Percentiles rank a stretch among this genome's conserved stretches.
phyloP scores from a whole-genome alignment of 1,140 invertebrate genomes.

The Drosophila arawakana region DNA sequence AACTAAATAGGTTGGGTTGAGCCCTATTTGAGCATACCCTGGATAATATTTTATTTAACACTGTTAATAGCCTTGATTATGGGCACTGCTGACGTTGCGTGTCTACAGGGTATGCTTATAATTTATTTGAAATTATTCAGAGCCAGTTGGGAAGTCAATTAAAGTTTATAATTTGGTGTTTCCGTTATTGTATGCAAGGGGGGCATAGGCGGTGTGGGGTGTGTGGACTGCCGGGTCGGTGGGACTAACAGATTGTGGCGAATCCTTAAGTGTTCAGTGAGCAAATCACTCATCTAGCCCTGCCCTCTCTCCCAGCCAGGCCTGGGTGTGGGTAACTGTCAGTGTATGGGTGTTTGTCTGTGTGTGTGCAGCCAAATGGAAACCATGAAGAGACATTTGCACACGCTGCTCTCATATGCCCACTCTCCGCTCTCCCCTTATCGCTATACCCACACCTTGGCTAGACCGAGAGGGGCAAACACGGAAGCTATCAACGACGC shows the following conservation, averaged over 20 bases:
- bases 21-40: not conserved
- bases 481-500: slow-evolving; percentile 59
- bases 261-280: slow-evolving; percentile 39
- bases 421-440: not conserved
- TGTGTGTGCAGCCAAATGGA: slow-evolving; percentile 62
- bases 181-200: slow-evolving; percentile 10
- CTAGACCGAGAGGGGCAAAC: not conserved
- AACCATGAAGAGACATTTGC: slow-evolving; percentile 58
- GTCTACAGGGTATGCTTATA: not conserved
- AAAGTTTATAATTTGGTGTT: slow-evolving; percentile 54
- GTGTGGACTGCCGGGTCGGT: not conserved
- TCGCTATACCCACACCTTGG: too few species aligned
- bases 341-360: slow-evolving; percentile 18
- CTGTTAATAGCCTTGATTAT: not conserved
- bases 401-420: slow-evolving; percentile 16
- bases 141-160: slow-evolving; percentile 42
- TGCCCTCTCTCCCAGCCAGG: too few species aligned
- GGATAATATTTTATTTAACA: not conserved
- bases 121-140: slow-evolving; percentile 8
- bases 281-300: slow-evolving; percentile 23
- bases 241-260: not conserved
- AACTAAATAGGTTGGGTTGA: not conserved
- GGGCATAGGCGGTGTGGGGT: too few species aligned
- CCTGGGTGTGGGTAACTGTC: not conserved
- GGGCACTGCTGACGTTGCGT: not conserved